Evolutionary conservation across 2,113 vertebrate species (phyloP), one percentile per base, ranked within the genome.

Genomic region (Calyptommatus sinebrachiatus): DNA sequence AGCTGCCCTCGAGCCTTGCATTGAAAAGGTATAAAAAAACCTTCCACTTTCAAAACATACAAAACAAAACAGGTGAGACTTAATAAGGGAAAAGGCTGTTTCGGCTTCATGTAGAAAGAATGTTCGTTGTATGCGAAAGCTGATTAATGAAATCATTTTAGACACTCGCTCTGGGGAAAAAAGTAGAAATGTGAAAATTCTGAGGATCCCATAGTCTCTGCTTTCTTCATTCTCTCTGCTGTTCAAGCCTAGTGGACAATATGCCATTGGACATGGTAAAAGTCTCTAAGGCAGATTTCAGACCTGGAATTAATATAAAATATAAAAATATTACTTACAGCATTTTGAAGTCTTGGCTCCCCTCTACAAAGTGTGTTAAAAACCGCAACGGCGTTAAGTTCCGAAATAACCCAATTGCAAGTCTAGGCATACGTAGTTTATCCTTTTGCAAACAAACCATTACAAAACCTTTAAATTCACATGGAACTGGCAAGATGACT

Each of bases 1-100:
- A 85, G 65, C 61, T 41, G 29, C 78, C 73, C 82, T 82, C 72
- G 77, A 85, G 77, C 73, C 84, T 77, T 60, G 85, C 29, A 72
- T 71, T 88, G 77, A 76, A 82, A 73, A 67, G 85, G 62, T 3
- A 57, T 2, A 57, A 14, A 57, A 16, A 57, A 12, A 57, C 48
- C 45, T 65, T 50, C 6, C 48, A 69, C 31, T 80, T 26, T 75
- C 78, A 45, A 67, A 68, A 70, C 1, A 21, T 28, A 22, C 61
- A 86, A 48, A 81, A 85, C 78, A 20, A 0, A 57, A 31, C 24
- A 77, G 29, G 26, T 60, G 81, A 80, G 81, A 50, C 79, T 16
- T 46, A 69, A 5, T 82, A 46, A 48, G 67, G 75, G 53, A 53
- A 62, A 79, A 83, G 26, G 48, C 45, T 71, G 80, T 48, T 57